These are phyloP conservation scores for Montipora capricornis DNA, from an alignment of 64 coral and sea anemone genomes.

Conservation along the genomic window DNA sequence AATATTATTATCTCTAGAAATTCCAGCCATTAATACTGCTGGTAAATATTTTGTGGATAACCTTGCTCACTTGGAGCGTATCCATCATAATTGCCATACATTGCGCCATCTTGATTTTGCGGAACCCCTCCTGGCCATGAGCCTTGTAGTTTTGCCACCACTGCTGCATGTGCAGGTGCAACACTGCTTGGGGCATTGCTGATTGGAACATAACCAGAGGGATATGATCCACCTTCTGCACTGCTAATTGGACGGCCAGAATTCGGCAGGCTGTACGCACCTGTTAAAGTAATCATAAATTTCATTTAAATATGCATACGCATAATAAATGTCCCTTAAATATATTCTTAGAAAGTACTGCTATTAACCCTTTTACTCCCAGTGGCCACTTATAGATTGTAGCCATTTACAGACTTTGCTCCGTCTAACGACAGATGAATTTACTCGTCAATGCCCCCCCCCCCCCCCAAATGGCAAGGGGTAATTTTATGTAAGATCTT, in stretches of 20 bases:
- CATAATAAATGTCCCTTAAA: no score
- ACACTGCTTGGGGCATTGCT: slow-evolving; percentile 76
- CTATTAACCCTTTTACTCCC: no score
- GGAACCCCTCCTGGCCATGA: slow-evolving; percentile 87
- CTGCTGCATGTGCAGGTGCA: slow-evolving; percentile 66
- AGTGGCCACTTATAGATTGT: no score
- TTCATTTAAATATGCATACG: no score
- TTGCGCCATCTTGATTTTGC: slow-evolving; percentile 77
- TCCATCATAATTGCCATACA: slow-evolving; percentile 90
- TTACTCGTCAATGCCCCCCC: no score
- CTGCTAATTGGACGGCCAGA: slow-evolving; percentile 77
- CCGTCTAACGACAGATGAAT: no score
- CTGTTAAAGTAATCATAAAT: neutral
- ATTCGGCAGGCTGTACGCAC: slow-evolving; percentile 88
- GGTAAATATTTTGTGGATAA: slow-evolving; percentile 94
- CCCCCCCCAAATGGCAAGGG: no score
- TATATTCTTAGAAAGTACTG: no score
- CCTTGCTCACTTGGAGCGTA: slow-evolving; percentile 76
- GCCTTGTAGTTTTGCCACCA: slow-evolving; percentile 82
- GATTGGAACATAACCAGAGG: slow-evolving; percentile 86
- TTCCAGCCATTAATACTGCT: slow-evolving; percentile 75
- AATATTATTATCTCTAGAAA: neutral
- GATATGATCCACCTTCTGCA: slow-evolving; percentile 68
- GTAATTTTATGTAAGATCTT: no score
- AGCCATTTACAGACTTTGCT: no score